Percentiles rank a stretch among this genome's conserved stretches.
Evolutionary conservation across 2,888 invertebrate genomes (phyloP).

Genomic region (Drosophila niveifrons): DNA sequence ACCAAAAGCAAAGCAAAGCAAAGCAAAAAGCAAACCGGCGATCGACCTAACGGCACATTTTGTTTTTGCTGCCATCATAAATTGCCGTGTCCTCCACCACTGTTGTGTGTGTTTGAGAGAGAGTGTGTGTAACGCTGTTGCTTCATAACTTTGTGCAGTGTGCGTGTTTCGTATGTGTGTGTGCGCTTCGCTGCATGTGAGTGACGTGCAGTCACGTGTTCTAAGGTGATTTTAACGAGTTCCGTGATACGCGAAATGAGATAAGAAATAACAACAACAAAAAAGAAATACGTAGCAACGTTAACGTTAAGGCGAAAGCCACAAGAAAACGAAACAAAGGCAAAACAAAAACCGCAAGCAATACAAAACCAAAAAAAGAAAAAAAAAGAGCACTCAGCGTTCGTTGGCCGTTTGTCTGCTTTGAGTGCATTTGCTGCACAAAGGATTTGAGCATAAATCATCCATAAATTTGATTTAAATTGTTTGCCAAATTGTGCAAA

Average conservation of each 20-base stretch:
- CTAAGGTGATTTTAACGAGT: slow-evolving; percentile 81
- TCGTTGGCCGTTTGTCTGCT: not conserved
- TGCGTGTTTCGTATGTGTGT: slow-evolving; percentile 19
- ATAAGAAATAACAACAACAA: slow-evolving; percentile 62
- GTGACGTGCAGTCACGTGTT: slow-evolving; percentile 77
- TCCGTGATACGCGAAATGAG: slow-evolving; percentile 77
- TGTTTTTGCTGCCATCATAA: slow-evolving; percentile 52
- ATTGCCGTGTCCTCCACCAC: slow-evolving; percentile 17
- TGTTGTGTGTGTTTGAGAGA: slow-evolving; percentile 28
- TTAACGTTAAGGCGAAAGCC: slow-evolving; percentile 33
- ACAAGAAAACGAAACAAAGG: slow-evolving; percentile 23
- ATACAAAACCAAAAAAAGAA: slow-evolving; percentile 2
- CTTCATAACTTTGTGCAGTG: slow-evolving; percentile 30
- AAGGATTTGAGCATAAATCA: slow-evolving; percentile 48
- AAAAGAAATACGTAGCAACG: slow-evolving; percentile 35
- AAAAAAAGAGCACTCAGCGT: slow-evolving; percentile 1
- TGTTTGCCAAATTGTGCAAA: slow-evolving; percentile 47
- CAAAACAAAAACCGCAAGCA: slow-evolving; percentile 16
- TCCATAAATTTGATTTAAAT: slow-evolving; percentile 49
- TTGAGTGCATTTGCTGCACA: slow-evolving; percentile 7
- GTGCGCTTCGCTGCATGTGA: slow-evolving; percentile 38
- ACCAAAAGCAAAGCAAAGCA: not conserved
- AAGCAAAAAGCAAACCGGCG: slow-evolving; percentile 38
- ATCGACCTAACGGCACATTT: slow-evolving; percentile 51
- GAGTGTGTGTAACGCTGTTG: slow-evolving; percentile 48